Evolutionary conservation across 2,113 vertebrate species (phyloP), one percentile per base, ranked within the genome.

Genomic region (Hypocryptadius cinnamomeus): DNA sequence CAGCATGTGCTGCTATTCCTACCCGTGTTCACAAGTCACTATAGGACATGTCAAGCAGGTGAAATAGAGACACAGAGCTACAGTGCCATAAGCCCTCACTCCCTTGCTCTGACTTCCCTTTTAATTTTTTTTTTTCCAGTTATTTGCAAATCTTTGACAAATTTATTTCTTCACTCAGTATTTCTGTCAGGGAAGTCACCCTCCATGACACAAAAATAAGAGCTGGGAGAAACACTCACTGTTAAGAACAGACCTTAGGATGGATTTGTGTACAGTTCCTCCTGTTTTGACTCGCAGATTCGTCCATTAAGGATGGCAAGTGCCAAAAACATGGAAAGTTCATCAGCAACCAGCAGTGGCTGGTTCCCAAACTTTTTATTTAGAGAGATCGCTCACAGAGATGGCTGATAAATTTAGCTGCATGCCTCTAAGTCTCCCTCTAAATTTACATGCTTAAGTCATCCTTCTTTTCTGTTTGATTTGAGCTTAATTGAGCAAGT

Each of bases 401-500:
- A 95, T 92, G 87, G 82, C 79, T 92, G 96, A 94, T 95, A 90
- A 95, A 97, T 97, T 96, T 97, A 97, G 96, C 94, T 82, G 85
- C 66, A 68, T 87, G 54, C 94, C 86, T 96, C 91, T 30, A 95
- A 93, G 60, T 70, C 85, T 93, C 96, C 45, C 94, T 96, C 95
- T 95, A 94, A 96, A 97, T 97, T 92, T 96, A 97, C 92, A 85
- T 39, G 69, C 78, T 96, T 93, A 96, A 92, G 93, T 96, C 90
- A 96, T 96, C 87, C 90, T 85, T 93, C 83, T 94, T 93, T 91
- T 80, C 84, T 74, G 35, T 66, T 90, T 92, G 88, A 96, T 97
- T 96, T 51, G 27, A 57, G 70, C 53, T 50, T 91, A 96, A 95
- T 82, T 71, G 71, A 96, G 42, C 60, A 72, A 90, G 68, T 82